Conservation (phyloP, 2,113 vertebrate genomes). For the Mustela nigripes region DNA sequence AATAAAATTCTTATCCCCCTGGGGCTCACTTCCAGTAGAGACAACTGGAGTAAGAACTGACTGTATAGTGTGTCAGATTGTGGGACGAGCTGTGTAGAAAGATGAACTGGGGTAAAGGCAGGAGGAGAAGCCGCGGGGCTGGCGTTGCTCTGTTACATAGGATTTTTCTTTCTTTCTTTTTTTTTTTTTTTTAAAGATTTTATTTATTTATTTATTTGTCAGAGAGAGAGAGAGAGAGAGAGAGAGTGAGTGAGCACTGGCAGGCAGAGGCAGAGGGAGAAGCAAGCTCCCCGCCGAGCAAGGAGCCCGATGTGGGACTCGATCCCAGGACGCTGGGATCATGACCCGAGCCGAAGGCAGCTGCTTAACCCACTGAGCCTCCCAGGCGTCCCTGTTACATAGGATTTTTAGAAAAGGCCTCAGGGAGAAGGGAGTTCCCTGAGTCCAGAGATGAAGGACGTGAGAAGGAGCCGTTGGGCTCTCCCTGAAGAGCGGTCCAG, state of each 20-base stretch:
- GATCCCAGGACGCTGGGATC: no score
- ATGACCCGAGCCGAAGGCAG: no score
- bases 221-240: no score
- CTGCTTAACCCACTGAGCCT: no score
- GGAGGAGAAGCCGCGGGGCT: not conserved
- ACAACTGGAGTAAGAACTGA: not conserved
- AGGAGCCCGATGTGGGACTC: no score
- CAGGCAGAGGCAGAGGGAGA: no score
- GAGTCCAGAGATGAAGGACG: not conserved
- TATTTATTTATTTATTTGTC: no score
- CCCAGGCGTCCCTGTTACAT: not conserved
- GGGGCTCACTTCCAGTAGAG: not conserved
- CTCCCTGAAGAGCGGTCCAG: not conserved
- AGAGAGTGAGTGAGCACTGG: no score
- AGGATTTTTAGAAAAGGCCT: not conserved
- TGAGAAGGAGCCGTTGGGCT: not conserved
- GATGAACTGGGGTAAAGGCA: accelerated
- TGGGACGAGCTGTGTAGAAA: not conserved
- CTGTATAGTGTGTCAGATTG: not conserved
- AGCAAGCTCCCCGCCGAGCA: no score
- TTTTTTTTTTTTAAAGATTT: no score
- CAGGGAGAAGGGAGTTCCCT: not conserved
- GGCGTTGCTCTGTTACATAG: not conserved
- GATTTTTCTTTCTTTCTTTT: not conserved
- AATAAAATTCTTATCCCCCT: not conserved